A percentile compares a stretch with the other conserved stretches of the same genome.
phyloP scores from a whole-genome alignment of 2,113 vertebrate genomes.

The Callaeas wilsoni region DNA sequence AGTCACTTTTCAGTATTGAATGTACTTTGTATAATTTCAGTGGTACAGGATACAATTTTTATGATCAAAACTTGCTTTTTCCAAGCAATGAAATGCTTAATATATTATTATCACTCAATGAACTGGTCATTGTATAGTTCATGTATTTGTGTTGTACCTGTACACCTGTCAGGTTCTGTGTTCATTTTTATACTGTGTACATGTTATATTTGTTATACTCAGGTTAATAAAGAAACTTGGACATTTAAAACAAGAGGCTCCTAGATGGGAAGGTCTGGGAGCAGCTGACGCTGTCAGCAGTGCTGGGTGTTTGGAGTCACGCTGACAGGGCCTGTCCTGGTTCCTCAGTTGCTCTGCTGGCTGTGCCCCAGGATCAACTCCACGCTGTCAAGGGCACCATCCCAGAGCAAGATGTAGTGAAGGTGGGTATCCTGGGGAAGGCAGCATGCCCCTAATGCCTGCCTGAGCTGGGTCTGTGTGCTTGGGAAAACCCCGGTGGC shows the following conservation, averaged over 20 bases:
- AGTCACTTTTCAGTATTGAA: constrained; percentile 74
- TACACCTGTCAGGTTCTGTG: constrained; percentile 16
- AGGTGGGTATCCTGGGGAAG: not conserved
- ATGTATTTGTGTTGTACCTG: constrained; percentile 59
- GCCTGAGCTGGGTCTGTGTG: not conserved
- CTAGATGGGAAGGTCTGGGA: not conserved
- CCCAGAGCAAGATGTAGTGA: too few species aligned
- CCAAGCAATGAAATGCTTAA: constrained; percentile 57
- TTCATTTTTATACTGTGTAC: constrained; percentile 79
- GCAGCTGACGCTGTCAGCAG: rapidly evolving
- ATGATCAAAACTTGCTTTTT: constrained; percentile 62
- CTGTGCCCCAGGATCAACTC: not conserved
- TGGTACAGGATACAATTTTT: constrained; percentile 74
- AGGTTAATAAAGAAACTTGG: constrained; percentile 82
- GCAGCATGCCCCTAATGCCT: not conserved
- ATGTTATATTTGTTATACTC: constrained; percentile 76
- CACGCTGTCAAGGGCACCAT: rapidly evolving
- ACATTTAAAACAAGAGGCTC: constrained; percentile 26
- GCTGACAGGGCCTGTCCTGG: not conserved
- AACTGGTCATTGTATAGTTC: not conserved
- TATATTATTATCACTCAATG: not conserved
- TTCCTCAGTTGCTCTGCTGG: not conserved
- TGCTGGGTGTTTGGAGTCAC: not conserved
- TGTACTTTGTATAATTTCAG: constrained; percentile 89
- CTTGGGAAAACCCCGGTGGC: not conserved